Percentiles rank a stretch among this genome's conserved stretches.
Evolutionary conservation across 2,797 vertebrate species (phyloP).

Genomic region (Sebastiscus albofasciatus): DNA sequence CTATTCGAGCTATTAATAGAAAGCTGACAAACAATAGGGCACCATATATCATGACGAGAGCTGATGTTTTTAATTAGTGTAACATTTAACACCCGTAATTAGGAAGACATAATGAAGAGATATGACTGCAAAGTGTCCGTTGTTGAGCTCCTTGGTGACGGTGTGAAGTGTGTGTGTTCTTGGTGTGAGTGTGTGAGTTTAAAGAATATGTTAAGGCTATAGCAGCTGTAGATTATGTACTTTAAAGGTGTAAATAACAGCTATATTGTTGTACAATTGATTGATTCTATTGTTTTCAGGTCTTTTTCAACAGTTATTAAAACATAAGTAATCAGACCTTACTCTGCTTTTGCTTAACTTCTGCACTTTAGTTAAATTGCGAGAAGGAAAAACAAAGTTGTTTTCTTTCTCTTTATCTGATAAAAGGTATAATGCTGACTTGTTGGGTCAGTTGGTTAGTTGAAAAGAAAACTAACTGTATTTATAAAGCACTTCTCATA

Average conservation of each 20-base stretch:
- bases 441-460: not conserved
- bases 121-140: slow-evolving; percentile 26
- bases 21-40: slow-evolving; percentile 60
- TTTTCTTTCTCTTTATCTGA: not conserved
- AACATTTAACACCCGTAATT: slow-evolving; percentile 57
- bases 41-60: slow-evolving; percentile 43
- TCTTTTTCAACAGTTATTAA: not conserved
- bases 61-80: slow-evolving; percentile 64
- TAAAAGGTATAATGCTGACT: not conserved
- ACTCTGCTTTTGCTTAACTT: not conserved
- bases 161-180: not conserved
- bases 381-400: not conserved
- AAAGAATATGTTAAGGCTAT: not conserved
- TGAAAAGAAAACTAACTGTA: not conserved
- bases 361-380: not conserved
- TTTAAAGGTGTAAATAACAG: not conserved
- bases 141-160: not conserved
- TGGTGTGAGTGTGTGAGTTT: not conserved
- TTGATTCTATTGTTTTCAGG: not conserved
- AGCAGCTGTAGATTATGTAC: not conserved
- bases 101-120: slow-evolving; percentile 59
- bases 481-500: not conserved
- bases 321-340: not conserved
- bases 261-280: not conserved
- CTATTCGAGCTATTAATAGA: slow-evolving; percentile 70